Base-by-base conservation (phyloP, 2,888 invertebrate species). In the Oasisia sp. region DNA sequence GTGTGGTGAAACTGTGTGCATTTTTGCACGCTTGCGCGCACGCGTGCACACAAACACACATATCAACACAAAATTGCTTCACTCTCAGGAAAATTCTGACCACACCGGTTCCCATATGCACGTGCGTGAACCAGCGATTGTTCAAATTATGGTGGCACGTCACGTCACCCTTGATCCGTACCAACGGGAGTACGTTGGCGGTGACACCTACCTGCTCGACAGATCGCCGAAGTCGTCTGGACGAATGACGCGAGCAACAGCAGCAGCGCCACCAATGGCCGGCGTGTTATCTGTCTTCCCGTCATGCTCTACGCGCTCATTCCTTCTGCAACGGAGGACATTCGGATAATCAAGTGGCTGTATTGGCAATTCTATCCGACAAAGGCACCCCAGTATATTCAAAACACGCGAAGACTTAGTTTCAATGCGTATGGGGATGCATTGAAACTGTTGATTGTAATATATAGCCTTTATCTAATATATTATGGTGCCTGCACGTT, bases 241-340 rank as follows among this genome's bases (percentile, higher is more conserved):
- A 74, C 74, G 74, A 74, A 74, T 74, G 74, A 74, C 74, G 74
- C 74, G 19, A 74, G 14, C 74, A 74, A 19, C 74, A 74, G 74
- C 74, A 74, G 74, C 74, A 74, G 74, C 74, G 74, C 74, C 74
- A 74, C 74, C 74, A 74, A 7, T 7, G 74, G 74, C 74, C 27
- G 74, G 74, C 74, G 74, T 74, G 74, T 74, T 74, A 74, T 74
- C 74, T 74, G 74, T 74, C 74, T 74, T 74, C 74, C 74, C 74
- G 27, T 27, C 74, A 74, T 74, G n/a, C n/a, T 74, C 74, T 74
- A 74, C 27, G 74, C 27, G 74, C 19, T 74, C 74, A 74, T 74
- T 74, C 74, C 74, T 74, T 27, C 74, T 74, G 19, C 74, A 74
- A 74, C n/a, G 74, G 14, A 74, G 27, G 74, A 74, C 19, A n/a